Evolutionary conservation across 1,140 invertebrate genomes (phyloP), one percentile per base, ranked within the genome.

Genomic region (Rhyzopertha dominica): DNA sequence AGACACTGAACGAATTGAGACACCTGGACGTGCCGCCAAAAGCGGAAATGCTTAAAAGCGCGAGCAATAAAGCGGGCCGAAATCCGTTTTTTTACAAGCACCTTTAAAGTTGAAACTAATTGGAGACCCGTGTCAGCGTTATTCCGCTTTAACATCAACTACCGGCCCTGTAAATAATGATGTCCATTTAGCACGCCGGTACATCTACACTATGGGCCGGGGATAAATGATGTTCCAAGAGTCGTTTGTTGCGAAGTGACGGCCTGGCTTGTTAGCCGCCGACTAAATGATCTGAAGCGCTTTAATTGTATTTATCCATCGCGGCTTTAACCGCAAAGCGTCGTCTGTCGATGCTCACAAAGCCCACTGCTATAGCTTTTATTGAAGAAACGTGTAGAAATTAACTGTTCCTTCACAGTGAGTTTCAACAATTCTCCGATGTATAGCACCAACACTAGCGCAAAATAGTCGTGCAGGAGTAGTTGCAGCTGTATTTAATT

Each of bases 301-400:
- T 47, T 47, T 47, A 47, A 47, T 47, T 47, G 40, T 47, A 35
- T 47, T 47, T 36, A 47, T 47, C 40, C 44, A 47, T 47, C 44
- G 44, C 35, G 26, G 19, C 19, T 22, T n/a, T n/a, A n/a, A n/a
- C n/a, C n/a, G n/a, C n/a, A n/a, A n/a, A n/a, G n/a, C n/a, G n/a
- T n/a, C n/a, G n/a, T n/a, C n/a, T n/a, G n/a, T n/a, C n/a, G n/a
- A n/a, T n/a, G n/a, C n/a, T n/a, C n/a, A n/a, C n/a, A n/a, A n/a
- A n/a, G n/a, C n/a, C n/a, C n/a, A n/a, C n/a, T n/a, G n/a, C n/a
- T n/a, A n/a, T n/a, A n/a, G n/a, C n/a, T n/a, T n/a, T n/a, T n/a
- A n/a, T n/a, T n/a, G n/a, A n/a, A n/a, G n/a, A n/a, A n/a, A n/a
- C n/a, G n/a, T n/a, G n/a, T n/a, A n/a, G n/a, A n/a, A n/a, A n/a